phyloP scores from a whole-genome alignment of 2,113 vertebrate genomes.

The Cavia aperea region DNA sequence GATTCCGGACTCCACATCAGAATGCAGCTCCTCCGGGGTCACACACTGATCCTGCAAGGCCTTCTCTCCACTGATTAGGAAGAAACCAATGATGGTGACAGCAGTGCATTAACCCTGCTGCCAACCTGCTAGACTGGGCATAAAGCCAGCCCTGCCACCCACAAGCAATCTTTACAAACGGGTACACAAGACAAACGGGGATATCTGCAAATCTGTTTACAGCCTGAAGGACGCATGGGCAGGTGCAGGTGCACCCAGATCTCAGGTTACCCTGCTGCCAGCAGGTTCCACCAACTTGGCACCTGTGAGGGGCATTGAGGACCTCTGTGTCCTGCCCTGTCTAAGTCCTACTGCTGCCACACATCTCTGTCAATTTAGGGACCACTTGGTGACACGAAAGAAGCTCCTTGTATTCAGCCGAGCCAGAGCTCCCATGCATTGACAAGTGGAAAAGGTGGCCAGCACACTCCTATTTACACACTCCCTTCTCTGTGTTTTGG shows the following conservation, averaged over 20 bases:
- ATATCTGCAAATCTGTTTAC: background rate
- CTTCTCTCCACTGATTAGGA: background rate
- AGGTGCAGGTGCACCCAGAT: background rate
- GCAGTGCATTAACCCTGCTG: accelerated
- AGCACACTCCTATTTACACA: accelerated
- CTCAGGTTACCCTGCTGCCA: background rate
- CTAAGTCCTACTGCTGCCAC: background rate
- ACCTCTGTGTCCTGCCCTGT: background rate
- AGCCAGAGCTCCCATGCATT: accelerated
- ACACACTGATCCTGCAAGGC: too few relatives aligned
- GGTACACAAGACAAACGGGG: background rate
- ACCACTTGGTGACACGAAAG: background rate
- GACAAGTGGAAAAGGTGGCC: background rate
- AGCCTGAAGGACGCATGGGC: background rate
- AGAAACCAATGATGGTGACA: accelerated
- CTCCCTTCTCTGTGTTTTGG: background rate
- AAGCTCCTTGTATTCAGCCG: accelerated
- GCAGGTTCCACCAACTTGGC: background rate
- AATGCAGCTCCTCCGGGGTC: background rate
- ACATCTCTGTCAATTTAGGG: too few relatives aligned
- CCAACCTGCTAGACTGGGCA: too few relatives aligned
- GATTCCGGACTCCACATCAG: background rate
- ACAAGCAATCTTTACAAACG: background rate
- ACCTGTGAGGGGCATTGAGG: background rate
- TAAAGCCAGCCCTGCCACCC: background rate